Evolutionary conservation across 37 sponge, comb jelly and placozoan genomes (phyloP).

Genomic region (Hormiphora californensis): DNA sequence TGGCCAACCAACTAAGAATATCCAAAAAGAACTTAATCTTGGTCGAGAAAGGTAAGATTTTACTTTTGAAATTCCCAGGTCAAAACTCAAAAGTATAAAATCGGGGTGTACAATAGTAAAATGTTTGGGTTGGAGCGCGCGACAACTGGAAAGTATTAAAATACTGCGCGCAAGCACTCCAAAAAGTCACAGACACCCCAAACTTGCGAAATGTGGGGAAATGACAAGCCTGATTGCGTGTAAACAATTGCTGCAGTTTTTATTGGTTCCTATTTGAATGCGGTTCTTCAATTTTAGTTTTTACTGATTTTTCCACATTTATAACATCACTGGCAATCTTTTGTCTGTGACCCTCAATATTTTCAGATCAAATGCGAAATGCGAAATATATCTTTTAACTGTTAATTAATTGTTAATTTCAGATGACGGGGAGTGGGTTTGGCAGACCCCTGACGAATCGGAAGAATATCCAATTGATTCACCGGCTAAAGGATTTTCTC

Average conservation of each 20-base stretch:
- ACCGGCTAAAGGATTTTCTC: slow-evolving; percentile 58
- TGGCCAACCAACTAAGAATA: slow-evolving; percentile 85
- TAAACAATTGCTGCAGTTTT: no score
- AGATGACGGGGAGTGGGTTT: slow-evolving; percentile 62
- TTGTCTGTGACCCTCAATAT: no score
- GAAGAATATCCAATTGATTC: slow-evolving; percentile 29
- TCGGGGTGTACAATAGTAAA: not conserved
- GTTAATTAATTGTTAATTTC: slow-evolving; percentile 9
- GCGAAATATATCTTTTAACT: no score
- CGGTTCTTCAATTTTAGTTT: no score
- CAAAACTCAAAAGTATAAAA: not conserved
- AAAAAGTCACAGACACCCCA: slow-evolving; percentile 9
- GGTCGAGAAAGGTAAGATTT: slow-evolving; percentile 19
- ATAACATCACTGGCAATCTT: no score
- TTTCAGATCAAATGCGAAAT: no score
- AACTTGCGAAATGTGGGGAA: no score
- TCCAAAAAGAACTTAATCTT: slow-evolving; percentile 60
- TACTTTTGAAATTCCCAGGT: not conserved
- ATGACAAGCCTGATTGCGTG: no score
- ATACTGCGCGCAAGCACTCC: not conserved
- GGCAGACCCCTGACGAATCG: slow-evolving; percentile 67
- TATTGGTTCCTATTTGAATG: no score
- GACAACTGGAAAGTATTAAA: not conserved
- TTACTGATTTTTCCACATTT: no score
- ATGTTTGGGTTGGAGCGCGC: not conserved